Base-by-base conservation (phyloP, 2,888 invertebrate genomes). In the Hoplodrina blanda region DNA sequence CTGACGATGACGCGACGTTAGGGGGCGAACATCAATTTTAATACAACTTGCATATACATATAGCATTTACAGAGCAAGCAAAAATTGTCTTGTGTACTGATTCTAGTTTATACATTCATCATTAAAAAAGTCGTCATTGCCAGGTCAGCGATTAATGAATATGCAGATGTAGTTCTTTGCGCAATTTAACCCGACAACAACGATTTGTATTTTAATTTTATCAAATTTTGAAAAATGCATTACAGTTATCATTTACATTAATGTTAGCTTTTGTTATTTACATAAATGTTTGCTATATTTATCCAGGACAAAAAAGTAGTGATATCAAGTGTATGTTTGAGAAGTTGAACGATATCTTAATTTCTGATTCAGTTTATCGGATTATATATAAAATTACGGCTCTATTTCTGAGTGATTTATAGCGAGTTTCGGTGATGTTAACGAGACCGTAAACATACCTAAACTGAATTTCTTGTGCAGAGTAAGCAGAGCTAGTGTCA, bases 171-270 rank as follows among this genome's bases (percentile, higher is more conserved):
- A 88, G 85, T 89, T 90, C 86, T 91, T 90, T 91, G 89, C 91
- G 87, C 93, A 90, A 93, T 94, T 94, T 88, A 93, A 90, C 90
- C 84, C 87, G 88, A 89, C 91, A 90, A 85, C 90, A 88, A 90
- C 91, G 90, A 92, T 94, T 93, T 90, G 86, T 92, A 93, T 93
- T 92, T 89, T 91, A 94, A 94, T 93, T 90, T 89, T 33, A 49
- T 66, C 54, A 57, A 53, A 60, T 64, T 74, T 71, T 81, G 66
- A 52, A 62, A 63, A 69, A 69, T 46, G 62, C 62, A 37, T 63
- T 56, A 41, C 44, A 56, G 37, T 65, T 49, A 44, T 46, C 62
- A 67, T 67, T 72, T 72, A 62, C 46, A 53, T 62, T 25, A 44
- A 62, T 76, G 20, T 56, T 53, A 53, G 13, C 10, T 44, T 46